Conservation (phyloP, 2,888 invertebrate genomes). For the Meganola albula region DNA sequence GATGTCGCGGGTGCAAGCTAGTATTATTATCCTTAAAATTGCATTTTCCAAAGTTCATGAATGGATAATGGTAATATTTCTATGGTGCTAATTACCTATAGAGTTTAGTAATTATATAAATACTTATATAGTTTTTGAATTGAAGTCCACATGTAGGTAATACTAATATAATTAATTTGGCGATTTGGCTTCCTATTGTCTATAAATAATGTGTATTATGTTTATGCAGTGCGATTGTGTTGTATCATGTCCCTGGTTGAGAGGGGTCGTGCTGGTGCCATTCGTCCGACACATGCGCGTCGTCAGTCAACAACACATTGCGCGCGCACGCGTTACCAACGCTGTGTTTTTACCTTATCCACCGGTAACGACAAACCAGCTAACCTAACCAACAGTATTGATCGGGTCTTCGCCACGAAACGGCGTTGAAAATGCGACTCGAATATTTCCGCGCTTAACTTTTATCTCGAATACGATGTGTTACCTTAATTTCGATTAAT, state of each 20-base stretch:
- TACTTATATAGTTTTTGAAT: too few relatives aligned
- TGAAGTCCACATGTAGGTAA: too few relatives aligned
- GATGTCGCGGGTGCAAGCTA: too few relatives aligned
- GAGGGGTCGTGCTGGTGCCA: slow-evolving; percentile 35
- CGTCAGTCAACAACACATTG: slow-evolving; percentile 66
- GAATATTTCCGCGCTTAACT: slow-evolving; percentile 44
- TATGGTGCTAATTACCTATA: too few relatives aligned
- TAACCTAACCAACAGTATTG: slow-evolving; percentile 57
- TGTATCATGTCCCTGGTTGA: slow-evolving; percentile 15
- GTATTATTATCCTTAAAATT: too few relatives aligned
- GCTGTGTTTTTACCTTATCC: slow-evolving; percentile 60
- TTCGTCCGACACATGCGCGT: slow-evolving; percentile 53
- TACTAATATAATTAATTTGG: too few relatives aligned
- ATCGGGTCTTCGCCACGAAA: slow-evolving; percentile 64
- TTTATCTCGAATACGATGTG: slow-evolving; percentile 37
- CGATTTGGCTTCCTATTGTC: too few relatives aligned
- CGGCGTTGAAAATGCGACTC: slow-evolving; percentile 57
- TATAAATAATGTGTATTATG: too few relatives aligned
- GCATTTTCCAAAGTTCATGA: too few relatives aligned
- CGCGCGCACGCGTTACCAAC: slow-evolving; percentile 63
- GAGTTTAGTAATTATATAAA: too few relatives aligned
- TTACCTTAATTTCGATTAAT: slow-evolving; percentile 12
- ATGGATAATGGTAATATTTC: too few relatives aligned
- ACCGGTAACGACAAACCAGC: slow-evolving; percentile 45
- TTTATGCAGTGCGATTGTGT: slow-evolving; percentile 8